Evolutionary conservation across 2,113 vertebrate genomes (phyloP).

Genomic region (Siphamia tubifer): DNA sequence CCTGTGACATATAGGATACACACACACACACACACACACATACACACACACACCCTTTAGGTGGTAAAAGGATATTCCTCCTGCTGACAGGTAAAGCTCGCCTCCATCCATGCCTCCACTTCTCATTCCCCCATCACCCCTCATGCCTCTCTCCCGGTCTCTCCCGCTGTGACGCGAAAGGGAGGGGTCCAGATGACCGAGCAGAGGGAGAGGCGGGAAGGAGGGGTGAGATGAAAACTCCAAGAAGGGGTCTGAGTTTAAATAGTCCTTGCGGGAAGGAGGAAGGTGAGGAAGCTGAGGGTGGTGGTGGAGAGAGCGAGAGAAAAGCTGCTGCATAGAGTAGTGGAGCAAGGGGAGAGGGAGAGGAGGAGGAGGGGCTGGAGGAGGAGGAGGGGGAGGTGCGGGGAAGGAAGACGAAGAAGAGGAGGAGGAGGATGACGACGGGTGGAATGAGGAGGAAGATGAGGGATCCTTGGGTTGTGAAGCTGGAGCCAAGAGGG

Average conservation of each 20-base stretch:
- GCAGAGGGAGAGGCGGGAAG: slow-evolving; percentile 71
- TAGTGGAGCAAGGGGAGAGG: slow-evolving; percentile 78
- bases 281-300: slow-evolving; percentile 66
- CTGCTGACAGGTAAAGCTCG: slow-evolving; percentile 76
- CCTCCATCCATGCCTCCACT: slow-evolving; percentile 70
- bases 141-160: slow-evolving; percentile 74
- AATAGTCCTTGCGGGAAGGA: slow-evolving; percentile 74
- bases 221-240: slow-evolving; percentile 71
- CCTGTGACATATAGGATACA: background rate
- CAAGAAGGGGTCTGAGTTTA: slow-evolving; percentile 72
- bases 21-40: slow-evolving; percentile 5
- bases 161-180: slow-evolving; percentile 53
- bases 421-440: slow-evolving; percentile 60
- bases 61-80: slow-evolving; percentile 79
- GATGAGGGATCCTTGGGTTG: slow-evolving; percentile 68
- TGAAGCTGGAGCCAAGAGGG: slow-evolving; percentile 43
- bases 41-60: background rate
- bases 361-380: slow-evolving; percentile 40
- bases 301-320: slow-evolving; percentile 73
- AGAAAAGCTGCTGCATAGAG: slow-evolving; percentile 84
- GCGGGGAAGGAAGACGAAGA: slow-evolving; percentile 47
- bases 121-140: slow-evolving; percentile 63
- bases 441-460: slow-evolving; percentile 47
- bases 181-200: slow-evolving; percentile 72
- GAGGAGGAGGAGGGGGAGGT: slow-evolving; percentile 41